Percentiles rank a stretch among this genome's conserved stretches.
Evolutionary conservation across 1,140 invertebrate species (phyloP).

Genomic region (Pogonomyrmex californicus): DNA sequence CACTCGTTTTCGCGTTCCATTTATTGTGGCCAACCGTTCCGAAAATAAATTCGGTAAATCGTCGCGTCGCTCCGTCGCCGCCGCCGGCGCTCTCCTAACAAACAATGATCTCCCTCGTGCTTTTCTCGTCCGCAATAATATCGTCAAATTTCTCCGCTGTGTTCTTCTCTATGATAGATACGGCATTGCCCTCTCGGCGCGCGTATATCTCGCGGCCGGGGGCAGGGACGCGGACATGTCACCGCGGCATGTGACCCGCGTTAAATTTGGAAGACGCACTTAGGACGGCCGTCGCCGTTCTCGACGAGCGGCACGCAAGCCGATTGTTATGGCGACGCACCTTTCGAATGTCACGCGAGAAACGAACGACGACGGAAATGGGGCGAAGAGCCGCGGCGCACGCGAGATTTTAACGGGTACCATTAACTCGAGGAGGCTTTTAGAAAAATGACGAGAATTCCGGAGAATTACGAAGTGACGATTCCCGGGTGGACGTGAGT

Average conservation of each 20-base stretch:
- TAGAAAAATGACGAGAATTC: slow-evolving; percentile 3
- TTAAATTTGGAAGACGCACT: slow-evolving; percentile 61
- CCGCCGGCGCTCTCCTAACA: background rate
- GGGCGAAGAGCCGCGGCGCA: background rate
- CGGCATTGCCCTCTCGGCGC: background rate
- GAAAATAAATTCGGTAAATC: slow-evolving; percentile 43
- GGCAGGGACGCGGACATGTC: background rate
- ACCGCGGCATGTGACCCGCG: slow-evolving; percentile 54
- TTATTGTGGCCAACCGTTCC: background rate
- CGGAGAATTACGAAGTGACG: background rate
- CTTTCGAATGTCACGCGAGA: slow-evolving; percentile 44
- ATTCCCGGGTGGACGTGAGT: background rate
- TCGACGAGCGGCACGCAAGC: slow-evolving; percentile 16
- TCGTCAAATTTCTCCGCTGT: background rate
- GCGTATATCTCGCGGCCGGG: slow-evolving; percentile 28
- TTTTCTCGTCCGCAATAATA: slow-evolving; percentile 2
- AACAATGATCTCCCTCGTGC: slow-evolving; percentile 20
- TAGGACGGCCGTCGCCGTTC: background rate
- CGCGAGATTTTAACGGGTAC: background rate
- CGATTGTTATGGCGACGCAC: slow-evolving; percentile 50
- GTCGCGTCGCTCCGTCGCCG: background rate
- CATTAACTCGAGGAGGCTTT: background rate
- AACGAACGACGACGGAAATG: background rate
- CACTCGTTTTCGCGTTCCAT: background rate
- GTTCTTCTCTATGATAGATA: background rate